Evolutionary conservation across 1,140 invertebrate genomes (phyloP), one percentile per base, ranked within the genome.

Genomic region (Epicauta chinensis): DNA sequence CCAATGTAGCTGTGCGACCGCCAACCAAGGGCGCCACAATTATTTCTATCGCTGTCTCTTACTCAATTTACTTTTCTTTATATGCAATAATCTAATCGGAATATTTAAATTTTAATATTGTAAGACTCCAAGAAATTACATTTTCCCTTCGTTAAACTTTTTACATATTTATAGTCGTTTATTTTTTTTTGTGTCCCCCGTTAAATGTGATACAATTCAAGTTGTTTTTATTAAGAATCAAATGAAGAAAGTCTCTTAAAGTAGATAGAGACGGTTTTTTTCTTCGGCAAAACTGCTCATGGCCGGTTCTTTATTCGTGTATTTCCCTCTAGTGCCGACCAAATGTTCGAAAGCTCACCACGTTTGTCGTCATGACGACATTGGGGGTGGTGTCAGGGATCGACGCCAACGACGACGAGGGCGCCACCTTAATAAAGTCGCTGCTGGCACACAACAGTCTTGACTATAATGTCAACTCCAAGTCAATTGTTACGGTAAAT

Each of bases 401-500:
- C n/a, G n/a, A n/a, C 23, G 23, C 23, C 23, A 7, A 23, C 23
- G 23, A 5, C 23, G 23, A 23, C 23, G 4, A 23, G 13, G 40
- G 42, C 34, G 16, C 40, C 44, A 32, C 51, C 51, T 53, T 53
- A 53, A 53, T 53, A 53, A 53, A 47, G 44, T 44, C 35, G 41
- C 44, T 53, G 44, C 36, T 10, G 42, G 51, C 35, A 37, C 37
- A 31, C 31, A 41, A 47, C 51, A 44, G 30, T 37, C 35, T 37
- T 16, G 51, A 53, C 37, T 47, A 40, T 53, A 53, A 53, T 53
- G 51, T 53, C 51, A 53, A 53, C 51, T 53, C 37, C 30, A 47
- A 53, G 43, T 53, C 51, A 43, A 44, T 47, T 53, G 51, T 47
- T 53, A 47, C 44, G 16, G 51, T 53, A 53, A 53, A 53, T 53